Evolutionary conservation across 1,140 invertebrate genomes (phyloP), one percentile per base, ranked within the genome.

Genomic region (Zaprionus capensis): DNA sequence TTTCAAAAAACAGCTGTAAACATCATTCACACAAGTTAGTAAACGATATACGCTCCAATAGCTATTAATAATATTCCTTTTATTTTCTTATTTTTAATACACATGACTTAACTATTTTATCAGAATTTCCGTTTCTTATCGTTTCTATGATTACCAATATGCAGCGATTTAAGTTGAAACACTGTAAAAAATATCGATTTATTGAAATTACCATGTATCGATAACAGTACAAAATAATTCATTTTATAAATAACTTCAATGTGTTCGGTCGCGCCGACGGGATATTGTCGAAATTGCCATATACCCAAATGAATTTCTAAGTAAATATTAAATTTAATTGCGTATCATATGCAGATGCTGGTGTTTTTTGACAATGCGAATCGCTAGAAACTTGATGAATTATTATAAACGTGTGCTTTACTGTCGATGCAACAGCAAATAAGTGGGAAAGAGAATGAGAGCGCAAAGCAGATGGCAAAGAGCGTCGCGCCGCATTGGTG

Each of bases 371-470:
- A 72, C 51, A 66, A 63, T 63, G 64, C 14, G 9, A 49, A 15
- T 20, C 15, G 12, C 31, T 11, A 64, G 38, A 53, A 57, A 49
- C 53, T 28, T 46, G 28, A 66, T 28, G 11, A 62, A 57, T 56
- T 44, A 51, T 36, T 46, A 59, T 65, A 65, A 61, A 71, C 55
- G 61, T 75, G 66, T 70, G 66, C 66, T 62, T 28, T 70, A 70
- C 55, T 74, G 74, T 76, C 70, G 70, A 76, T 76, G 70, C 74
- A 76, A 79, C 72, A 69, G 80, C 74, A 90, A 90, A 84, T 88
- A 88, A 84, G 84, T 87, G 83, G 79, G 69, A 80, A 74, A 82
- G 84, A 82, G 84, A 88, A 88, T 88, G 84, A 90, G 84, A 88
- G 84, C 83, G 80, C 75, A 88, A 88, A 88, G 85, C 81, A 81